Evolutionary conservation across 1,140 invertebrate genomes (phyloP).

Genomic region (Leptestheria dahalacensis): DNA sequence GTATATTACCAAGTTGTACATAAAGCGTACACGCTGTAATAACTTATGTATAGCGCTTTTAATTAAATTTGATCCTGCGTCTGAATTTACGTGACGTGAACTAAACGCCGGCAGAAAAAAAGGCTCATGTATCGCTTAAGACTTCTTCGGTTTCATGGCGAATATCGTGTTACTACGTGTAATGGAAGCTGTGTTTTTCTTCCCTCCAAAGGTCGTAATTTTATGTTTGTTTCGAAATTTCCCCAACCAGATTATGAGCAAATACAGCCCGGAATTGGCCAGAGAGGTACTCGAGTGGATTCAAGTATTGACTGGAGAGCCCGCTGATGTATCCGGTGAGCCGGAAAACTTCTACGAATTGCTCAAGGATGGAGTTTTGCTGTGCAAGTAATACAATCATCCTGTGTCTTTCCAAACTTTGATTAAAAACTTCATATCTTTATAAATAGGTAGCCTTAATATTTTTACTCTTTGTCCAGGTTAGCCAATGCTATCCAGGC

Average conservation of each 20-base stretch:
- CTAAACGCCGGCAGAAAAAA: no score
- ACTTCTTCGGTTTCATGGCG: no score
- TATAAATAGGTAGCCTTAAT: neutral
- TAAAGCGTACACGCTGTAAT: neutral
- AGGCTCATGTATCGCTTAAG: no score
- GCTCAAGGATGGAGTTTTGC: conserved; percentile 65
- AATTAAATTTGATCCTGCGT: neutral
- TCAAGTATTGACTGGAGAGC: conserved; percentile 54
- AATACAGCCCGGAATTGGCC: conserved; percentile 85
- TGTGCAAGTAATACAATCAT: conserved; percentile 52
- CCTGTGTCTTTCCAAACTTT: neutral
- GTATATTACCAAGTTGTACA: conserved; percentile 37
- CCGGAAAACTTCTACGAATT: conserved; percentile 84
- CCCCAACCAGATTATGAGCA: conserved; percentile 84
- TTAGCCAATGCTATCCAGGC: conserved; percentile 62
- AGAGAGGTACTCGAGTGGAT: conserved; percentile 84
- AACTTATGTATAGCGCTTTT: neutral
- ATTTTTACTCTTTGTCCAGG: conserved; percentile 33
- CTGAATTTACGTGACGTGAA: neutral
- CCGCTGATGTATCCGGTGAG: conserved; percentile 63
- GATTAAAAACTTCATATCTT: neutral
- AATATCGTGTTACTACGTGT: no score
- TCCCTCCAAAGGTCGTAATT: neutral
- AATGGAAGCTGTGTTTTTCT: neutral
- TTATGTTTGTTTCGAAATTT: neutral